These are phyloP conservation scores for Pseudochirops cupreus DNA, from an alignment of 2,797 vertebrate genomes.

Conservation along the genomic window DNA sequence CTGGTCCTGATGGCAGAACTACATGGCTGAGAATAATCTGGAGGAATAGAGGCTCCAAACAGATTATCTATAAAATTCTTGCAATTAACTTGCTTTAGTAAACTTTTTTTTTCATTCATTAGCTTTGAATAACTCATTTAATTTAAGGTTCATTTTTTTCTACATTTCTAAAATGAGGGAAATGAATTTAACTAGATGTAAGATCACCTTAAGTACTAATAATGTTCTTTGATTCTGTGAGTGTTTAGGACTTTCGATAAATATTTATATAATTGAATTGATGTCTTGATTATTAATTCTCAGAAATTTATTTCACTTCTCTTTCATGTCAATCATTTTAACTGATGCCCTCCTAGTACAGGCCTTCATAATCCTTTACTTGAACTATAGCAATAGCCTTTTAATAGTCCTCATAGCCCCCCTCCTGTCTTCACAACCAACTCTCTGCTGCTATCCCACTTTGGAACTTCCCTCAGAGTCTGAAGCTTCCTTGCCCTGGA, in stretches of 20 bases:
- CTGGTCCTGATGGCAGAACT: background rate
- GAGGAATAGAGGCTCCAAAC: background rate
- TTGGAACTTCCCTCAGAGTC: background rate
- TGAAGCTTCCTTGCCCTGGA: background rate
- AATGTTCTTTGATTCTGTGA: background rate
- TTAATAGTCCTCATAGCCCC: background rate
- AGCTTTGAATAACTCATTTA: background rate
- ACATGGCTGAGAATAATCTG: background rate
- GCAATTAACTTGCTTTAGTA: background rate
- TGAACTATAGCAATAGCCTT: background rate
- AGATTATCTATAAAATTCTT: background rate
- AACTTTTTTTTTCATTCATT: background rate
- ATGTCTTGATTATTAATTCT: background rate
- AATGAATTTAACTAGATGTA: background rate
- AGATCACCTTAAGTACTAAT: background rate
- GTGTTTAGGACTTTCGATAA: background rate
- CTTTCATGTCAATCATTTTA: background rate
- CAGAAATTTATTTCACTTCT: background rate
- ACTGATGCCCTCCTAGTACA: background rate
- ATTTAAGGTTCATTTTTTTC: background rate
- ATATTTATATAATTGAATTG: background rate
- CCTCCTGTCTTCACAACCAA: background rate
- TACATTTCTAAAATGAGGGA: background rate
- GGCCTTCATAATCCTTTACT: background rate
- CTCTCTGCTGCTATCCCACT: background rate